Conservation (phyloP, 2,888 invertebrate genomes). For the Apotomis capreana region DNA sequence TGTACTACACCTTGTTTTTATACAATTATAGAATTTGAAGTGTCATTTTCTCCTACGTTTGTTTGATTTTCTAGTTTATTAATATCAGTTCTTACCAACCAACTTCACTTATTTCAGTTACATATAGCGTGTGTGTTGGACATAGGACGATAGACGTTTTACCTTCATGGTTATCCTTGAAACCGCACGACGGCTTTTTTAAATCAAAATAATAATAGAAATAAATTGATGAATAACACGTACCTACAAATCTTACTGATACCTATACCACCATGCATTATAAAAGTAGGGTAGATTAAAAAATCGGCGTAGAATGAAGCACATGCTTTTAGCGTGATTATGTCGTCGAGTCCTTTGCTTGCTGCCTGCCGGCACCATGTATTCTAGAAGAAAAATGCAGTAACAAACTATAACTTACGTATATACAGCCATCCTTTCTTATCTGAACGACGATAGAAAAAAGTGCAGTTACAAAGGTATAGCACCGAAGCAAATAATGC, state of each 20-base stretch:
- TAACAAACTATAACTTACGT: not conserved
- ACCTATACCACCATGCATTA: not conserved
- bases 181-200: too few relatives aligned
- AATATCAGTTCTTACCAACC: too few relatives aligned
- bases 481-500: not conserved
- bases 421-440: not conserved
- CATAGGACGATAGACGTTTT: too few relatives aligned
- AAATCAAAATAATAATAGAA: too few relatives aligned
- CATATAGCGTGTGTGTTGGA: too few relatives aligned
- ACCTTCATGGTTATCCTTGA: too few relatives aligned
- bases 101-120: too few relatives aligned
- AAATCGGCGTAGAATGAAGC: slow-evolving; percentile 52
- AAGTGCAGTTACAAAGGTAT: not conserved
- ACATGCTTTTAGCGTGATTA: slow-evolving; percentile 78
- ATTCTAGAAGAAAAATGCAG: not conserved
- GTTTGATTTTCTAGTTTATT: too few relatives aligned
- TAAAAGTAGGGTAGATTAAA: not conserved
- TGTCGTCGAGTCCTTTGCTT: slow-evolving; percentile 69
- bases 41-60: too few relatives aligned
- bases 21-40: too few relatives aligned
- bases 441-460: not conserved
- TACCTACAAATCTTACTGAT: not conserved
- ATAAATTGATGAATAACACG: not conserved
- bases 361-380: slow-evolving; percentile 46
- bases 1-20: too few relatives aligned